Conservation (phyloP, 2,888 invertebrate genomes). For the Baccha elongata region DNA sequence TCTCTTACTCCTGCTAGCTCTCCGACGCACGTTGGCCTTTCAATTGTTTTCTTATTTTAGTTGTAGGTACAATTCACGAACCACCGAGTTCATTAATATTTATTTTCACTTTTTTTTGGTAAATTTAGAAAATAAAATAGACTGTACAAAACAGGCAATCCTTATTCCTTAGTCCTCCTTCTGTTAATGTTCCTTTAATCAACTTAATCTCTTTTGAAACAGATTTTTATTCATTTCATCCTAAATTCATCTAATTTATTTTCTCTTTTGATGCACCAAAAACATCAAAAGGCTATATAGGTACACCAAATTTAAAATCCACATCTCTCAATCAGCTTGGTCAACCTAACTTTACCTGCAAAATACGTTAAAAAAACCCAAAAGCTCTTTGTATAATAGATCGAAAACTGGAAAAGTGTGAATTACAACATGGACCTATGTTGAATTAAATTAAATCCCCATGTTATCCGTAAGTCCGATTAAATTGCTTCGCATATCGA, state of each 20-base stretch:
- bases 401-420: conserved; percentile 21
- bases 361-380: background rate
- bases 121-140: no score
- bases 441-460: conserved; percentile 55
- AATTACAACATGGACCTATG: conserved; percentile 42
- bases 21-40: no score
- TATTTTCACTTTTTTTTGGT: no score
- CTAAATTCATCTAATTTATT: conserved; percentile 11
- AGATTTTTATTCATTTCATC: background rate
- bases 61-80: no score
- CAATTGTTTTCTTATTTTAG: no score
- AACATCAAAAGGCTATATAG: conserved; percentile 22
- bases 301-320: conserved; percentile 11
- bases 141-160: no score
- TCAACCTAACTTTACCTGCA: conserved; percentile 12
- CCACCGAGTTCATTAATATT: no score
- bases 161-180: no score
- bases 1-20: no score
- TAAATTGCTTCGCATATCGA: conserved; percentile 31
- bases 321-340: conserved; percentile 5
- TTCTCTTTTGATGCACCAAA: background rate
- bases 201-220: conserved; percentile 11
- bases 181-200: conserved; percentile 7
- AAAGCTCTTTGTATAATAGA: background rate
- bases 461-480: conserved; percentile 42